Evolutionary conservation across 2,797 vertebrate species (phyloP).

Genomic region (Propithecus perrieri): DNA sequence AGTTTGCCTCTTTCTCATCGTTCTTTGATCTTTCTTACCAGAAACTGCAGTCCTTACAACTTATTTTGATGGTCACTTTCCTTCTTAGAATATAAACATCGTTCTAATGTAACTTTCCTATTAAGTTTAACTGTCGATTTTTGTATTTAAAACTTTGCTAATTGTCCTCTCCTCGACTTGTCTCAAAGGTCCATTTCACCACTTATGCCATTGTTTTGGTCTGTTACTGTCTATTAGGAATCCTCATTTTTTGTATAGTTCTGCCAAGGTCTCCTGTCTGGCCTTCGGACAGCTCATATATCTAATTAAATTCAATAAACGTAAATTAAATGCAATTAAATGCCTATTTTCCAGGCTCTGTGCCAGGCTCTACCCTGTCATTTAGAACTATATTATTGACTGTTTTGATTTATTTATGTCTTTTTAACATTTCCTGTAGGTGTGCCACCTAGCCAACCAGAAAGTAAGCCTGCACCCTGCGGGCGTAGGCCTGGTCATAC

Average conservation of each 20-base stretch:
- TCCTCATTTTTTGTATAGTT: slow-evolving; percentile 45
- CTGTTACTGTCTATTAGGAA: slow-evolving; percentile 24
- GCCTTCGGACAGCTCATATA: slow-evolving; percentile 55
- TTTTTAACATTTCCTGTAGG: slow-evolving; percentile 24
- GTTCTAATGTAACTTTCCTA: background rate
- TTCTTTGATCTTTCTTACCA: background rate
- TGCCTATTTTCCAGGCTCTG: slow-evolving; percentile 68
- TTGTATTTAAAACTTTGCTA: background rate
- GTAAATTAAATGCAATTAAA: slow-evolving; percentile 66
- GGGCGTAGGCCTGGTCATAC: background rate
- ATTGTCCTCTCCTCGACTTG: background rate
- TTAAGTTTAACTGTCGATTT: background rate
- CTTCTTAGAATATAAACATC: background rate
- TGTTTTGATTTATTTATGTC: slow-evolving; percentile 34
- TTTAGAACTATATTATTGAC: slow-evolving; percentile 50
- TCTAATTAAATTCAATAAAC: slow-evolving; percentile 77
- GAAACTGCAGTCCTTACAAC: background rate
- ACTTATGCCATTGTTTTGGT: slow-evolving; percentile 20
- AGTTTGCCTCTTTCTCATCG: background rate
- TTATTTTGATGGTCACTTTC: background rate
- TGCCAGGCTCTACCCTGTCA: slow-evolving; percentile 60
- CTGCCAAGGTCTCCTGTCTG: slow-evolving; percentile 20
- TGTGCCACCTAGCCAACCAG: background rate
- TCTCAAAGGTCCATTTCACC: background rate
- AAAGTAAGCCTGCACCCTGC: slow-evolving; percentile 5